Evolutionary conservation across 2,888 invertebrate species (phyloP).

Genomic region (Linnaemya vulpina): DNA sequence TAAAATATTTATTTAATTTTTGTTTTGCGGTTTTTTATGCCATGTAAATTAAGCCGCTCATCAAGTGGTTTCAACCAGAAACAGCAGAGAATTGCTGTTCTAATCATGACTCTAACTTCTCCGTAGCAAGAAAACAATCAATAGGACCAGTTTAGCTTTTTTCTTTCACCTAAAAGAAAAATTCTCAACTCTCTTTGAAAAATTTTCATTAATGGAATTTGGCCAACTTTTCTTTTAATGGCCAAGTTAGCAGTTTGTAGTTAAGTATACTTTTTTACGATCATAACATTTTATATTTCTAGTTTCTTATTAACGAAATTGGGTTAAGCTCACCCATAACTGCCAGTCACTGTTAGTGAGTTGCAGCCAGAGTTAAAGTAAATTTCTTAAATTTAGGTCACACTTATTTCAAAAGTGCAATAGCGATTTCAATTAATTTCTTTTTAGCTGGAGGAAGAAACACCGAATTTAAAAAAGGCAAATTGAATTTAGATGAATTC

Average conservation of each 20-base stretch:
- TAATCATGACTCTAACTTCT: slow-evolving; percentile 61
- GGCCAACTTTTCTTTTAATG: slow-evolving; percentile 69
- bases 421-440: slow-evolving; percentile 20
- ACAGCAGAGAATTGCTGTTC: slow-evolving; percentile 43
- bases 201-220: slow-evolving; percentile 54
- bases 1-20: slow-evolving; percentile 20
- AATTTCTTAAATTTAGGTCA: slow-evolving; percentile 43
- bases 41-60: slow-evolving; percentile 16
- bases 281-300: slow-evolving; percentile 28
- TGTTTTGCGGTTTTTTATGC: slow-evolving; percentile 3
- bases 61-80: slow-evolving; percentile 38
- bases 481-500: not conserved
- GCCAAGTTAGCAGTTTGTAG: slow-evolving; percentile 38
- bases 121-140: slow-evolving; percentile 22
- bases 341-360: slow-evolving; percentile 3
- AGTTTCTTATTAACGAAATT: slow-evolving; percentile 40
- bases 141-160: slow-evolving; percentile 56
- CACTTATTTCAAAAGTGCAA: slow-evolving; percentile 6
- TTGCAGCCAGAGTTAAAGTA: not conserved
- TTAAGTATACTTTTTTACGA: slow-evolving; percentile 37
- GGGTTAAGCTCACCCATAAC: slow-evolving; percentile 42
- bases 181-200: slow-evolving; percentile 29
- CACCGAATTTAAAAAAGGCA: slow-evolving; percentile 6
- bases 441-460: not conserved
- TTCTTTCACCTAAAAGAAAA: slow-evolving; percentile 4